Percentiles rank a stretch among this genome's conserved stretches.
phyloP scores from a whole-genome alignment of 64 coral and sea anemone genomes.

The Dendrophyllia cribrosa region DNA sequence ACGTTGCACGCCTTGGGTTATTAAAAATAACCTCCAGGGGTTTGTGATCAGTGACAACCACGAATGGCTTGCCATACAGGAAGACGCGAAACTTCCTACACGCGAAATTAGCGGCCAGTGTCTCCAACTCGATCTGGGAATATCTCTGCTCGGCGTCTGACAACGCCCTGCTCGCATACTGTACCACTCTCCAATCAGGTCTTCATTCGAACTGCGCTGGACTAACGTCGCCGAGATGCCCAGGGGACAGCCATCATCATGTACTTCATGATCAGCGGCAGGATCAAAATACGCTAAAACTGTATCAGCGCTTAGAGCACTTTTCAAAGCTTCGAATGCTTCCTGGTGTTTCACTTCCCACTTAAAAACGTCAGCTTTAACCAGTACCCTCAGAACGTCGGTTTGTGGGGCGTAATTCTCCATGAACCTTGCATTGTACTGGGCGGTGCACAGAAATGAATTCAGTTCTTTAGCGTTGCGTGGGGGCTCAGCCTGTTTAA shows the following conservation, averaged over 20 bases:
- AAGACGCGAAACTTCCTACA: conserved; percentile 50
- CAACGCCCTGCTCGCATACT: conserved; percentile 29
- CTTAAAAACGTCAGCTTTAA: neutral
- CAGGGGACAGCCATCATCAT: conserved; percentile 31
- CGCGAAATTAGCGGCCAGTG: conserved; percentile 10
- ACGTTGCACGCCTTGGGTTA: conserved; percentile 32
- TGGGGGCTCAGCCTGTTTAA: no score
- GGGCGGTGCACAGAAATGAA: no score
- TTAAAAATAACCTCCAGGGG: conserved; percentile 19
- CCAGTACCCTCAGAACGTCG: neutral
- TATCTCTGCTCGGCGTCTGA: conserved; percentile 14
- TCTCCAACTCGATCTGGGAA: conserved; percentile 43
- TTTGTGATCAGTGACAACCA: no score
- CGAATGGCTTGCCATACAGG: conserved; percentile 26
- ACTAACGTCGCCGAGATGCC: conserved; percentile 37
- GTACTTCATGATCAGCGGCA: conserved; percentile 28
- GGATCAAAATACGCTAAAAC: conserved; percentile 39
- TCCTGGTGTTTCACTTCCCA: neutral
- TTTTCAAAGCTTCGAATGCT: conserved; percentile 33
- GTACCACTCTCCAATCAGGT: conserved; percentile 2
- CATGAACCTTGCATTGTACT: conserved; percentile 46
- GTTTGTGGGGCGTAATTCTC: neutral
- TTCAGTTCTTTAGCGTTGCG: no score
- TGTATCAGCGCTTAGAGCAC: neutral
- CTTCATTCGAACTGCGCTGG: neutral